A percentile compares a stretch with the other conserved stretches of the same genome.
Conservation (phyloP, 2,797 vertebrate genomes). For the Semotilus atromaculatus region DNA sequence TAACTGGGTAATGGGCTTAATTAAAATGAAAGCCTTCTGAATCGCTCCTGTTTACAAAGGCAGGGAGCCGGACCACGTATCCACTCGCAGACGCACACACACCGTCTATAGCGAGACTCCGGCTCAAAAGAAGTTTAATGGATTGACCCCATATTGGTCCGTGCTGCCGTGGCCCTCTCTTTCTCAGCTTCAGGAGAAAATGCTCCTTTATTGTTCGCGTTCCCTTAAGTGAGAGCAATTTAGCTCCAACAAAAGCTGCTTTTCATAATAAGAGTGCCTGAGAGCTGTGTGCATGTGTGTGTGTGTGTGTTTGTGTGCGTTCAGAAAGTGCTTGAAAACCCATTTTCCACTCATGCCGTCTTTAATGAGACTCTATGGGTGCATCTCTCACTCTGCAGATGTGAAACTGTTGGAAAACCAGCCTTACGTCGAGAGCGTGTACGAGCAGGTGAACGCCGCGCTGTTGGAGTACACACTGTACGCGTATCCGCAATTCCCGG, state of each 20-base stretch:
- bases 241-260: conserved; percentile 59
- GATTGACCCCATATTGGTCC: conserved; percentile 84
- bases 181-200: conserved; percentile 70
- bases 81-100: conserved; percentile 4
- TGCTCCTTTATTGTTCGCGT: conserved; percentile 80
- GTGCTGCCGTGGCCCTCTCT: conserved; percentile 74
- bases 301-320: not conserved
- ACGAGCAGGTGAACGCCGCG: conserved; percentile 86
- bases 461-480: conserved; percentile 88
- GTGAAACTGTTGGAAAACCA: conserved; percentile 89
- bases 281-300: conserved; percentile 19
- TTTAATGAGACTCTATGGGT: conserved; percentile 31
- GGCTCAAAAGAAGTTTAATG: conserved; percentile 89
- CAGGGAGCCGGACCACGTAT: conserved; percentile 72
- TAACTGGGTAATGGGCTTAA: conserved; percentile 89
- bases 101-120: conserved; percentile 79
- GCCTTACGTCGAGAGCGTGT: conserved; percentile 82
- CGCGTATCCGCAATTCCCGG: conserved; percentile 81
- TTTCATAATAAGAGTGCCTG: conserved; percentile 58
- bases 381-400: conserved; percentile 71
- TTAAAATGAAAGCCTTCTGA: conserved; percentile 88
- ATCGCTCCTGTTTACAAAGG: conserved; percentile 85
- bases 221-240: conserved; percentile 73
- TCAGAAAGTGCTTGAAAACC: conserved; percentile 38
- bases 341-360: conserved; percentile 44